Evolutionary conservation across 2,113 vertebrate species (phyloP), one percentile per base, ranked within the genome.

Genomic region (Scytalopus superciliaris): DNA sequence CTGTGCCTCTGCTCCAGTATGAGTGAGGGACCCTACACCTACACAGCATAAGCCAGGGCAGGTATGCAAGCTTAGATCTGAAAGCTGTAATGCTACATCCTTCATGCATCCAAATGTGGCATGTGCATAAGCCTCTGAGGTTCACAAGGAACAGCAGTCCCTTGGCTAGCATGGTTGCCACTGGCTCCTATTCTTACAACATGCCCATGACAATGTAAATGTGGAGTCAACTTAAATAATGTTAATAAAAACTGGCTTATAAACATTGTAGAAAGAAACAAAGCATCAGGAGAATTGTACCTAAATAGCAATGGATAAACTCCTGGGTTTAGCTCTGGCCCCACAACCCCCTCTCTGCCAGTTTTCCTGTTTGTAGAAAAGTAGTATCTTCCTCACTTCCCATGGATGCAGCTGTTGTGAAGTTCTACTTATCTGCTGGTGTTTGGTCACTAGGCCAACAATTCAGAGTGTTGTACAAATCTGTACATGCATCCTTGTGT

Each of bases 141-240:
- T 12, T 77, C 50, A 9, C 2, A 3, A 59, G 39, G n/a, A 70
- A 7, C 24, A 44, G 63, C 42, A 44, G 9, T 50, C 37, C 7
- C 40, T 28, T 2, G 1, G 42, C 31, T 37, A 31, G 33, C 33
- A 27, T 3, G 50, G 31, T 16, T 57, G 33, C 72, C n/a, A 40
- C 59, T 14, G n/a, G 35, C 62, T 86, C 68, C 49, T 56, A 19
- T 56, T 47, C 35, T 56, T 63, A 49, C 30, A 52, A 17, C 22
- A 5, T 0, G 0, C 22, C 18, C 6, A 3, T 50, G 40, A 10
- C 78, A 78, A 37, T 9, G 22, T 53, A 49, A 59, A 60, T 47
- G 23, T 53, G 52, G 27, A 63, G 44, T 30, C 63, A 37, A 15
- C 11, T 25, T 44, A 52, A 77, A 66, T 12, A 22, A n/a, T 49